These are phyloP conservation scores for Dendropsophus ebraccatus DNA, from an alignment of 2,113 vertebrate genomes.

Conservation along the genomic window DNA sequence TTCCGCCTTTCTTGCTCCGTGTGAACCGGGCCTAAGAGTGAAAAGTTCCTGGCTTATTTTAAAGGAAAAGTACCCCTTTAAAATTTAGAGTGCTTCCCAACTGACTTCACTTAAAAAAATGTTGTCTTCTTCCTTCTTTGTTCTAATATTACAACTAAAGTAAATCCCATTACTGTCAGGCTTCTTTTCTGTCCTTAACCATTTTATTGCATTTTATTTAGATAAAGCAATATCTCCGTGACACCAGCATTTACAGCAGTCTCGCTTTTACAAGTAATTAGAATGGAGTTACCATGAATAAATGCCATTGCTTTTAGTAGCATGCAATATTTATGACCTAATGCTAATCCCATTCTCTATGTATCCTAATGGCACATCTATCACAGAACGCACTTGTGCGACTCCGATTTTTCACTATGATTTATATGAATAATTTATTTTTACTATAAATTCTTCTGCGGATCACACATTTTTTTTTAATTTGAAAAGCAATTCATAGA, in stretches of 20 bases:
- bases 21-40: too few relatives aligned
- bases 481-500: neutral
- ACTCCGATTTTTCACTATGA: neutral
- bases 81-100: too few relatives aligned
- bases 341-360: neutral
- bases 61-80: neutral
- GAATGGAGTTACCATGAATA: neutral
- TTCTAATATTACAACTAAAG: neutral
- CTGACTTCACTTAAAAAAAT: neutral
- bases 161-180: slow-evolving; percentile 5
- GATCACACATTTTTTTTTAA: neutral
- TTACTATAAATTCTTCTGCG: slow-evolving; percentile 16
- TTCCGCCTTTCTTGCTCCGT: too few relatives aligned
- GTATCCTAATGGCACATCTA: slow-evolving; percentile 35
- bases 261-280: slow-evolving; percentile 8
- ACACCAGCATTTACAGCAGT: neutral
- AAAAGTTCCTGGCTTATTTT: neutral
- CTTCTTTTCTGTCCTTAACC: neutral
- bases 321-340: slow-evolving; percentile 14
- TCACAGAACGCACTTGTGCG: neutral
- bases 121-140: neutral
- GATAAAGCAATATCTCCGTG: neutral
- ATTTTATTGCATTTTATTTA: slow-evolving; percentile 1
- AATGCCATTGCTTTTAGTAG: neutral
- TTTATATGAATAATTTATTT: slow-evolving; percentile 27